Percentiles rank a stretch among this genome's conserved stretches.
phyloP scores from a whole-genome alignment of 2,797 vertebrate species.

The Decapterus maruadsi region DNA sequence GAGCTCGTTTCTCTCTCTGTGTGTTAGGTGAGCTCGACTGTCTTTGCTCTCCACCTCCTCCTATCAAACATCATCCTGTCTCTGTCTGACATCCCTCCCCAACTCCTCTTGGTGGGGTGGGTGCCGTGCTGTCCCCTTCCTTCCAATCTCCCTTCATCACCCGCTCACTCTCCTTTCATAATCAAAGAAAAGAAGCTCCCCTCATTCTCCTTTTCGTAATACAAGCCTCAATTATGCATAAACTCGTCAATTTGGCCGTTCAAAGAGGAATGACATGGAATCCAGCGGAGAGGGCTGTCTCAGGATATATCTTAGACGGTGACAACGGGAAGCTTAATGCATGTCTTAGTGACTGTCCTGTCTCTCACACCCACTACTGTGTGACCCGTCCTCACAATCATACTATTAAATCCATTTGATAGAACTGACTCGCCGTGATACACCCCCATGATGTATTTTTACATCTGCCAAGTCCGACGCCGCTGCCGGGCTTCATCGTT shows the following conservation, averaged over 20 bases:
- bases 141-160: slow-evolving; percentile 54
- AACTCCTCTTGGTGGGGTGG: slow-evolving; percentile 22
- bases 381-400: slow-evolving; percentile 56
- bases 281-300: slow-evolving; percentile 81
- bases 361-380: slow-evolving; percentile 66
- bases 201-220: slow-evolving; percentile 75
- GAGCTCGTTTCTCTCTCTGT: slow-evolving; percentile 11
- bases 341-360: slow-evolving; percentile 77
- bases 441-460: slow-evolving; percentile 66
- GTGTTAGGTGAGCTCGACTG: slow-evolving; percentile 36
- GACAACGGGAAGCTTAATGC: slow-evolving; percentile 78
- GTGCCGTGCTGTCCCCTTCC: not conserved
- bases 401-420: slow-evolving; percentile 64
- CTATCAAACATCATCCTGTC: slow-evolving; percentile 56
- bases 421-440: slow-evolving; percentile 56
- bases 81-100: slow-evolving; percentile 49
- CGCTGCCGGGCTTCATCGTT: slow-evolving; percentile 59
- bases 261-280: slow-evolving; percentile 81
- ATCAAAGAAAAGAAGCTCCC: slow-evolving; percentile 48
- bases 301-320: slow-evolving; percentile 69
- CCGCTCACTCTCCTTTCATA: slow-evolving; percentile 54
- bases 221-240: slow-evolving; percentile 83
- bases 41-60: slow-evolving; percentile 34
- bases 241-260: slow-evolving; percentile 80
- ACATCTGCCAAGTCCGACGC: slow-evolving; percentile 59